Evolutionary conservation across 2,113 vertebrate genomes (phyloP), one percentile per base, ranked within the genome.

Genomic region (Butastur rufipennis): DNA sequence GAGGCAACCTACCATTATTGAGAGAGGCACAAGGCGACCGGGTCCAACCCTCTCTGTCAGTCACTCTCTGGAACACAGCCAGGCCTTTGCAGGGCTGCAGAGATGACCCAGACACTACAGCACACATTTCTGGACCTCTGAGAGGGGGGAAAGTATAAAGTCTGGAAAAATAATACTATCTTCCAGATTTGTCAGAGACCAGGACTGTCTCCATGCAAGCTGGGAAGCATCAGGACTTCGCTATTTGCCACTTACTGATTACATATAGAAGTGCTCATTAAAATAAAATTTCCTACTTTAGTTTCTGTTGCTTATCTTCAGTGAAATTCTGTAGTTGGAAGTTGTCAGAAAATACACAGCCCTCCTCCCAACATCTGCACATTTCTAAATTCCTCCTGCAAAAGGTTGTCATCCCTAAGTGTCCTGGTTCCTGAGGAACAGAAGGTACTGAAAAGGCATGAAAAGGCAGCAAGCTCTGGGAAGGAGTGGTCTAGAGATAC

Each of bases 31-130:
- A 66, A 68, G 72, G 82, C 55, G 38, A 29, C 67, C 2, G 4
- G 47, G 45, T 87, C 81, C 94, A 88, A 50, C 62, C 74, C 93
- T 36, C 70, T 72, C 71, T 15, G 31, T 61, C 88, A 94, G 43
- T 89, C 90, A 94, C 73, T 32, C 73, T 67, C 63, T 93, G 86
- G 95, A 94, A 67, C 61, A 53, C 58, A 92, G 94, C 96, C 94
- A 96, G 73, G 52, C 81, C 47, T 77, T n/a, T 81, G 88, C 73
- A 78, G 68, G 56, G 81, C 16, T 93, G 71, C 20, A 15, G 63
- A 90, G 81, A 66, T 86, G 87, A 81, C 87, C 87, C 77, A 75
- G 75, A 89, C 84, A 59, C 42, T 72, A 53, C 65, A 77, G 52
- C 53, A 55, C 1, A 1, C 12, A 71, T 12, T 93, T 66, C 53